Evolutionary conservation across 2,888 invertebrate genomes (phyloP), one percentile per base, ranked within the genome.

Genomic region (Thereva unica): DNA sequence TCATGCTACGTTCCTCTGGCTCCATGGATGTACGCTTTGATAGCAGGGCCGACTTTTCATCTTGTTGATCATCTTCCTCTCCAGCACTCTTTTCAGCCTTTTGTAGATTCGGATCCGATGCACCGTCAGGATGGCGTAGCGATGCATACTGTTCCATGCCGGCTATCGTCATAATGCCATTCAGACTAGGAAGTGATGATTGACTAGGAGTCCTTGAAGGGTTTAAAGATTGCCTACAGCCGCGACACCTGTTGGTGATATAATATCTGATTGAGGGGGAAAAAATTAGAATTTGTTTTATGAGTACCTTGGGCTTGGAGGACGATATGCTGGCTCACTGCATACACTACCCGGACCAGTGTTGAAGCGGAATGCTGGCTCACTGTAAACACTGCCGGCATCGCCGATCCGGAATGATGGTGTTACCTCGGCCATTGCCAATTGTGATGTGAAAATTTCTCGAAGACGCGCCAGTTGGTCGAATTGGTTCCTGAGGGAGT

Each of bases 91-190:
- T 64, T 40, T 67, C 67, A 10, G 42, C 50, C 38, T 67, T 66
- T 9, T 78, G 80, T 68, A 95, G 84, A 82, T 94, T 93, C 12
- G 95, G 95, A 84, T 95, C 95, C 35, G 95, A 95, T 59, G 95
- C 94, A 54, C 95, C 95, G 75, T 95, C 95, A 4, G 95, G 95
- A 82, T 93, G 92, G 71, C 93, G 85, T 63, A 94, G 79, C 68
- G 89, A 88, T 42, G 92, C 90, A 76, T 87, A 86, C 71, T 87
- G 84, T 71, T 78, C 83, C 83, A 80, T 84, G 72, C 75, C 84
- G 76, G 75, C 85, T 75, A 79, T 86, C 83, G 76, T 84, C 85
- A 78, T 86, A 80, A 80, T 89, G 85, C 78, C 90, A 83, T 80
- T 90, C 84, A 77, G 86, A 86, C 76, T 91, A 61, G 81, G 81